phyloP scores from a whole-genome alignment of 92 coral and sea anemone genomes.

The Montipora capitata region DNA sequence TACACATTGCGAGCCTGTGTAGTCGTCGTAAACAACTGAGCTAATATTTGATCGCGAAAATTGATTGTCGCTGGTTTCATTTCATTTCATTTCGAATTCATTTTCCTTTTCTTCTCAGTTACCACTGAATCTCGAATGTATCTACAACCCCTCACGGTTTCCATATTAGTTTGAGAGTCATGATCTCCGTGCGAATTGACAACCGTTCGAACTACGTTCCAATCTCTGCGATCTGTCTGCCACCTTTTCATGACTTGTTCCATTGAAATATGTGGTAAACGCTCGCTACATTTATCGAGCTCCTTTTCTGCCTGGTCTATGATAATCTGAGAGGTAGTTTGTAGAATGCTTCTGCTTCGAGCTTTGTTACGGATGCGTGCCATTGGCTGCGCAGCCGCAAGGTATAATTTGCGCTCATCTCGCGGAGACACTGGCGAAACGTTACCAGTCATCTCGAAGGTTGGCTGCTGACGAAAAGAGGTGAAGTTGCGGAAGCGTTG shows the following conservation, averaged over 20 bases:
- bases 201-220: constrained; percentile 44
- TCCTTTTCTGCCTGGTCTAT: constrained; percentile 59
- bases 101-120: constrained; percentile 15
- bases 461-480: background rate
- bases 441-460: background rate
- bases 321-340: constrained; percentile 21
- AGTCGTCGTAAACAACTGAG: no score
- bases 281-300: constrained; percentile 29
- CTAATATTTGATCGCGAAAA: no score
- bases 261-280: constrained; percentile 44
- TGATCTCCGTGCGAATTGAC: background rate
- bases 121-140: constrained; percentile 35
- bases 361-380: constrained; percentile 5
- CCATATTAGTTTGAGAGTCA: constrained; percentile 8
- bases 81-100: background rate
- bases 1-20: no score
- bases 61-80: no score
- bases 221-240: constrained; percentile 46
- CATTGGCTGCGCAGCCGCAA: constrained; percentile 33
- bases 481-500: constrained; percentile 17
- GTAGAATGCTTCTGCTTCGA: constrained; percentile 15
- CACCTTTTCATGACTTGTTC: constrained; percentile 52
- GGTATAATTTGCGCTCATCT: constrained; percentile 40
- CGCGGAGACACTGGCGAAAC: constrained; percentile 21
- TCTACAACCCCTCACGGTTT: constrained; percentile 31